These are phyloP conservation scores for Anthophora plumipes DNA, from an alignment of 2,888 invertebrate genomes.

Conservation along the genomic window DNA sequence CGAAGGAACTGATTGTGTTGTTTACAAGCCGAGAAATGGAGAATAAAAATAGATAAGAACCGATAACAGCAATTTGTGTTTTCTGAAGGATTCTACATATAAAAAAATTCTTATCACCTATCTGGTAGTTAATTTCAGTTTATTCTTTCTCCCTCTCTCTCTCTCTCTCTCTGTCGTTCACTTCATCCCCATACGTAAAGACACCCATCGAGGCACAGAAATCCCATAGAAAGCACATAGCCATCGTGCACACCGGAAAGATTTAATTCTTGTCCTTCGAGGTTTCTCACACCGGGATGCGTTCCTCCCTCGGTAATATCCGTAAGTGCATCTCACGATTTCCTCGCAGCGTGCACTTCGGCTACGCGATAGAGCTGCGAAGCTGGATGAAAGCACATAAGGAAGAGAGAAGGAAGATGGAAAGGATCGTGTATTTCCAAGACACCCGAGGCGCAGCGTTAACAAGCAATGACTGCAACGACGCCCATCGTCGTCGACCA, in stretches of 20 bases:
- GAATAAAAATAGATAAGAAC: no score
- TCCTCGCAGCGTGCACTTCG: constrained; percentile 64
- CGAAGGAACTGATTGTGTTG: no score
- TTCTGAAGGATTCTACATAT: no score
- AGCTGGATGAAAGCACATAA: neutral
- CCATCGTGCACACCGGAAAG: constrained; percentile 18
- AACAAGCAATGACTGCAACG: constrained; percentile 75
- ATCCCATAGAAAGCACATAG: neutral
- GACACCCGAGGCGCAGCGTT: constrained; percentile 67
- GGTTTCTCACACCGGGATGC: constrained; percentile 45
- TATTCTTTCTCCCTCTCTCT: no score
- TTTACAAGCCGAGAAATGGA: no score
- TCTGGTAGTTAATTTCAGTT: no score
- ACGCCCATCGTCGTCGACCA: constrained; percentile 54
- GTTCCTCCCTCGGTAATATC: constrained; percentile 70
- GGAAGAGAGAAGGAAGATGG: constrained; percentile 2
- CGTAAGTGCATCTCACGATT: constrained; percentile 76
- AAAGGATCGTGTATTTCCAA: constrained; percentile 53
- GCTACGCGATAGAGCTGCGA: neutral
- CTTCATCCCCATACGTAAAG: no score
- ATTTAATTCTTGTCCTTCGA: constrained; percentile 56
- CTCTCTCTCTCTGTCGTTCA: no score
- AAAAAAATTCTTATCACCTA: no score
- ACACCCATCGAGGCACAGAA: no score
- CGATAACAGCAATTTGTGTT: no score